Conservation (phyloP, 2,888 invertebrate genomes). For the Drosophila neonasuta region DNA sequence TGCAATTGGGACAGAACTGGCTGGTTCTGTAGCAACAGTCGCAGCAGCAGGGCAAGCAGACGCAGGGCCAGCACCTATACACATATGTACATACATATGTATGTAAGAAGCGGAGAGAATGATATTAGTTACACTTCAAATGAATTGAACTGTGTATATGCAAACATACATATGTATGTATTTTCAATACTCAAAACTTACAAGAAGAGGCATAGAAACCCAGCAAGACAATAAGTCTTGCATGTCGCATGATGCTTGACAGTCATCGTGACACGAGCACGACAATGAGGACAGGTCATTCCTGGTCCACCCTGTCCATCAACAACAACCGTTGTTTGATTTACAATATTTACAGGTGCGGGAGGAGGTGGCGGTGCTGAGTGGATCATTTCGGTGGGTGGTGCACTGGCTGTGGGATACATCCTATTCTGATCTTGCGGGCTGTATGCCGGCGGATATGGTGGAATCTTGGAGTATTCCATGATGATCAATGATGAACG, state of each 20-base stretch:
- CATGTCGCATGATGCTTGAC: conserved; percentile 55
- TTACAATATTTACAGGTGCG: conserved; percentile 20
- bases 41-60: conserved; percentile 61
- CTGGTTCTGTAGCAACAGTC: conserved; percentile 53
- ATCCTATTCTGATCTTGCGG: neutral
- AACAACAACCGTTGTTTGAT: conserved; percentile 31
- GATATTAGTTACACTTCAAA: too few species aligned
- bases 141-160: too few species aligned
- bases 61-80: conserved; percentile 60
- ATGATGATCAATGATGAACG: conserved; percentile 14
- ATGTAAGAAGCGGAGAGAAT: neutral
- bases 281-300: conserved; percentile 53
- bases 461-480: conserved; percentile 35
- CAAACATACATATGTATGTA: neutral
- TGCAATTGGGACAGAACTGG: conserved; percentile 64
- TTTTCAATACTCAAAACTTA: conserved; percentile 31
- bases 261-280: conserved; percentile 27
- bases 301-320: conserved; percentile 26
- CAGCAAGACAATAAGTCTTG: conserved; percentile 42
- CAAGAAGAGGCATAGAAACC: conserved; percentile 48
- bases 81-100: neutral
- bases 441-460: conserved; percentile 32
- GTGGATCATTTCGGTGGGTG: conserved; percentile 26
- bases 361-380: neutral
- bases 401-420: conserved; percentile 28